These are phyloP conservation scores for Mechanitis messenoides DNA, from an alignment of 2,888 invertebrate genomes.

Conservation along the genomic window DNA sequence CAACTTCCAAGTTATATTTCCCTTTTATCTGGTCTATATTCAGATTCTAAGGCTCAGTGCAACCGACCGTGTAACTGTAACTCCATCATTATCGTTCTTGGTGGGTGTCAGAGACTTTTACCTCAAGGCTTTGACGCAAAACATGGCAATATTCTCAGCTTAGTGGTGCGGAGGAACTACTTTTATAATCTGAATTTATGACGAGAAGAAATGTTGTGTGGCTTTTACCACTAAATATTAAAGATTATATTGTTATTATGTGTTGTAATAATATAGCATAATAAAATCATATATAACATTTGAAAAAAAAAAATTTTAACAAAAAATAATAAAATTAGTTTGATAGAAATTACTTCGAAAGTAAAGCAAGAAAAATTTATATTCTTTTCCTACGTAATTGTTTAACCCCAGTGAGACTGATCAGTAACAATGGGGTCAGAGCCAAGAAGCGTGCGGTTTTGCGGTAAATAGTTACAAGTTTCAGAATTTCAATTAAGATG, in stretches of 20 bases:
- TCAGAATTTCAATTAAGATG: constrained; percentile 6
- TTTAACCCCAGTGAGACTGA: constrained; percentile 1
- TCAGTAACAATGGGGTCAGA: background rate
- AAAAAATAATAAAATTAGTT: too few relatives aligned
- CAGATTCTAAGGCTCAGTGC: background rate
- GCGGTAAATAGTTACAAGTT: constrained; percentile 6
- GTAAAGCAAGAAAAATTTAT: too few relatives aligned
- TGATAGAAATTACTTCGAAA: too few relatives aligned
- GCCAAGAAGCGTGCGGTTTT: constrained; percentile 3
- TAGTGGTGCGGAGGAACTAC: background rate
- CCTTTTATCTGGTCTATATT: too few relatives aligned
- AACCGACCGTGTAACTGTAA: constrained; percentile 2
- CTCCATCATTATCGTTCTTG: constrained; percentile 3
- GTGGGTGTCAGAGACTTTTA: background rate
- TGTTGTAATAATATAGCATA: too few relatives aligned
- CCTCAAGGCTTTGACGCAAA: background rate
- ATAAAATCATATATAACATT: too few relatives aligned
- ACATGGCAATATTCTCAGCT: constrained; percentile 1
- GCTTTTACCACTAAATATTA: too few relatives aligned
- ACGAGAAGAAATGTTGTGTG: too few relatives aligned
- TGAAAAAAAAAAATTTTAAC: too few relatives aligned
- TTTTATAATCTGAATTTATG: constrained; percentile 4
- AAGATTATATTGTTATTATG: too few relatives aligned
- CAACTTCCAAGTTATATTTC: too few relatives aligned
- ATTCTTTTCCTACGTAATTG: too few relatives aligned